Evolutionary conservation across 2,113 vertebrate species (phyloP).

Genomic region (Actenoides hombroni): DNA sequence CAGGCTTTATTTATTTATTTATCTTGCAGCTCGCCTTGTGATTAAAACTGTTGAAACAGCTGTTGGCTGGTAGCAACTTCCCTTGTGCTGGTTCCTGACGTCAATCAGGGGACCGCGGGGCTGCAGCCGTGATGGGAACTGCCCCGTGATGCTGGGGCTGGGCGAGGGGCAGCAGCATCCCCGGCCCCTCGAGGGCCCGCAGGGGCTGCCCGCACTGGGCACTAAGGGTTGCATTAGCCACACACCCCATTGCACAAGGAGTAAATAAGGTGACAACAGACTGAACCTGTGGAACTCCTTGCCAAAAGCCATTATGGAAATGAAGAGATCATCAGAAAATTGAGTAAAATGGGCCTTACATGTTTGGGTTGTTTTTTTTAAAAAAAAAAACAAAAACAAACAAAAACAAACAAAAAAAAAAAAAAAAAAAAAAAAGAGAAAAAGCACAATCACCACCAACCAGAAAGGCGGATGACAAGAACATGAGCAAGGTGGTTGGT

Average conservation of each 20-base stretch:
- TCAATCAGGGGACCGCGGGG: neutral
- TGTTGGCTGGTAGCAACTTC: conserved; percentile 6
- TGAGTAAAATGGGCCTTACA: neutral
- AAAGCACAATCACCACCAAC: rapidly evolving
- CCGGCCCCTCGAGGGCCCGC: rapidly evolving
- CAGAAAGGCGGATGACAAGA: neutral
- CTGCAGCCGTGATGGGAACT: neutral
- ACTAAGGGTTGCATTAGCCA: neutral
- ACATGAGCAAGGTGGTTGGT: rapidly evolving
- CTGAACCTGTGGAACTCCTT: rapidly evolving
- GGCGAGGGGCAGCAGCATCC: neutral
- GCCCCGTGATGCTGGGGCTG: rapidly evolving
- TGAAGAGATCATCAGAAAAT: neutral
- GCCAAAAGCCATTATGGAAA: neutral
- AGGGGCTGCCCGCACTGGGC: rapidly evolving
- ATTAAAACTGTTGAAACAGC: conserved; percentile 66
- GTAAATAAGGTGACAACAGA: too few relatives aligned
- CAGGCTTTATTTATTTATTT: conserved; percentile 66
- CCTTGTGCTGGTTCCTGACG: neutral
- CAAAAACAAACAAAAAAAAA: too few relatives aligned
- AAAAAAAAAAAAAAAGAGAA: neutral
- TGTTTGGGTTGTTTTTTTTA: neutral
- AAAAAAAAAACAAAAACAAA: too few relatives aligned
- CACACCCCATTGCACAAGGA: too few relatives aligned
- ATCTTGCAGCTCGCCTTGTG: conserved; percentile 17